A percentile compares a stretch with the other conserved stretches of the same genome.
phyloP scores from a whole-genome alignment of 2,888 invertebrate genomes.

The Synergus japonicus region DNA sequence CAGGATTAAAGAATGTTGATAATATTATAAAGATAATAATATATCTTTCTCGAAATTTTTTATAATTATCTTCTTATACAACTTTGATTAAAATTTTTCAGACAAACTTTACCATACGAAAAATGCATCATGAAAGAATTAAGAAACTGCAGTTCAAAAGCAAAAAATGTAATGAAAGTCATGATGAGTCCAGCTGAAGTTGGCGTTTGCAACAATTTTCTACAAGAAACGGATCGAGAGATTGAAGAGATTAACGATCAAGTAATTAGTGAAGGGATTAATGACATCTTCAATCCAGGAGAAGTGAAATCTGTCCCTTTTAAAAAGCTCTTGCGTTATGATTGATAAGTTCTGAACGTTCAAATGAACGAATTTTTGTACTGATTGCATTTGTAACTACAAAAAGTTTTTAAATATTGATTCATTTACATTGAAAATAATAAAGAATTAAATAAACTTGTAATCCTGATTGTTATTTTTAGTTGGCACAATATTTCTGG shows the following conservation, averaged over 20 bases:
- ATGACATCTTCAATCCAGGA: background rate
- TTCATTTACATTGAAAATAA: too few species aligned
- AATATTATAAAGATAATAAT: too few species aligned
- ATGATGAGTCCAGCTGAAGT: background rate
- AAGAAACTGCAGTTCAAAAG: background rate
- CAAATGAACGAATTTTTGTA: too few species aligned
- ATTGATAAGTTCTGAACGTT: too few species aligned
- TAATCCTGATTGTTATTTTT: too few species aligned
- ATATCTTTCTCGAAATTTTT: too few species aligned
- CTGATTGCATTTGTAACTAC: too few species aligned
- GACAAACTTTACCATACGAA: background rate
- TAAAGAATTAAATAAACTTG: too few species aligned
- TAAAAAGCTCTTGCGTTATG: background rate
- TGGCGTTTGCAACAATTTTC: background rate
- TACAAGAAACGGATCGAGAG: background rate
- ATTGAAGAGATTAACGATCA: too few species aligned
- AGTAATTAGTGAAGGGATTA: background rate
- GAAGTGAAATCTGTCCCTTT: background rate
- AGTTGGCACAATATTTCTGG: too few species aligned
- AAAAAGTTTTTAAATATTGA: too few species aligned
- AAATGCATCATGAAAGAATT: background rate
- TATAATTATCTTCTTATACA: background rate
- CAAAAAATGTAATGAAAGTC: background rate
- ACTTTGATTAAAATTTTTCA: background rate
- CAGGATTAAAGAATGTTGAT: too few species aligned